Conservation (phyloP, 1,140 invertebrate species). For the Tetramorium alpestre region DNA sequence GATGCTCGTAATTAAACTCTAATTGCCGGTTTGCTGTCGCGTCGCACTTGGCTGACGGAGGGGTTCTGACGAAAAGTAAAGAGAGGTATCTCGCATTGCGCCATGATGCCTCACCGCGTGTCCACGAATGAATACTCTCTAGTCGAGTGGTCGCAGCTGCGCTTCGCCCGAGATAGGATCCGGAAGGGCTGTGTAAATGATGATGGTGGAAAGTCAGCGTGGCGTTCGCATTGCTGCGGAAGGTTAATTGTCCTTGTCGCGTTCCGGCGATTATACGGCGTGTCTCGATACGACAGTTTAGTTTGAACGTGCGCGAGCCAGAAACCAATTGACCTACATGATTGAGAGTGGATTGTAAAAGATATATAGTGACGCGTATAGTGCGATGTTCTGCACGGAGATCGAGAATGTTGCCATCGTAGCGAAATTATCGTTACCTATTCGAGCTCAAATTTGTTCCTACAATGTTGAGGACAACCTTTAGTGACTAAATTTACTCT, state of each 20-base stretch:
- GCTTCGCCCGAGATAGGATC: conserved; percentile 37
- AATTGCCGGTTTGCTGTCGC: conserved; percentile 54
- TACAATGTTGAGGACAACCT: neutral
- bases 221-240: conserved; percentile 35
- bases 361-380: neutral
- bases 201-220: conserved; percentile 46
- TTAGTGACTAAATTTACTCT: neutral
- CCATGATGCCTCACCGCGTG: conserved; percentile 15
- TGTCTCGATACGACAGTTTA: conserved; percentile 32
- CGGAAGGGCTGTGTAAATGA: conserved; percentile 49
- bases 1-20: conserved; percentile 69
- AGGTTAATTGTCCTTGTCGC: conserved; percentile 54
- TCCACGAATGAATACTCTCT: conserved; percentile 51
- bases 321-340: conserved; percentile 47
- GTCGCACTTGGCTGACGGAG: conserved; percentile 33
- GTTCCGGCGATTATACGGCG: conserved; percentile 40
- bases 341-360: conserved; percentile 38
- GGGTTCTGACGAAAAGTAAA: conserved; percentile 51
- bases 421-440: neutral
- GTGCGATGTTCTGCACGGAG: neutral
- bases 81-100: conserved; percentile 25
- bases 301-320: conserved; percentile 15
- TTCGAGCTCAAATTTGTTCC: neutral
- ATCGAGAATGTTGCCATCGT: neutral
- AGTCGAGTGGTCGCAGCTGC: conserved; percentile 54